Percentiles rank a stretch among this genome's conserved stretches.
Conservation (phyloP, 2,888 invertebrate species). For the Oconnorella tubifera region DNA sequence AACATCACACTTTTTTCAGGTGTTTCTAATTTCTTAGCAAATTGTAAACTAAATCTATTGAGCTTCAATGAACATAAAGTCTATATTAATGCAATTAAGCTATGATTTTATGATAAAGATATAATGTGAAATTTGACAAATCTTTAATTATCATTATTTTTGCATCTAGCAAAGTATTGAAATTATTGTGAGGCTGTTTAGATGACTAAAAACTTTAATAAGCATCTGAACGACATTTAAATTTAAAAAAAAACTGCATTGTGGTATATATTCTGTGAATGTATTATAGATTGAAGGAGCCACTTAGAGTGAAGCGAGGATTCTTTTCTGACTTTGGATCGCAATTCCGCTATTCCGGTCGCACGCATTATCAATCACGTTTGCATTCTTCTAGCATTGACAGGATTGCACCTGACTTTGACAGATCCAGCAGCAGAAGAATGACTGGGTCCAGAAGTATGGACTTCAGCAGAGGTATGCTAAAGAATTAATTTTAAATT, state of each 20-base stretch:
- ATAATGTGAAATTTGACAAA: too few relatives aligned
- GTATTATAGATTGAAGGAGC: slow-evolving; percentile 71
- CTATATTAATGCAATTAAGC: background rate
- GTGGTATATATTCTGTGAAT: background rate
- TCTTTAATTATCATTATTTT: too few relatives aligned
- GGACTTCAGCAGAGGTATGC: slow-evolving; percentile 11
- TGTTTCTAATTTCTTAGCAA: too few relatives aligned
- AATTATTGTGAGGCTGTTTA: too few relatives aligned
- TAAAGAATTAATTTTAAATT: background rate
- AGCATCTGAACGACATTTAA: too few relatives aligned
- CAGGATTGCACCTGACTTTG: slow-evolving; percentile 78
- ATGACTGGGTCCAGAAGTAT: slow-evolving; percentile 26
- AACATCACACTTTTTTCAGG: slow-evolving; percentile 98
- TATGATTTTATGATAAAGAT: background rate
- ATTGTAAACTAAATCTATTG: background rate
- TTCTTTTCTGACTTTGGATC: slow-evolving; percentile 64
- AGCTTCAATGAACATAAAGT: background rate
- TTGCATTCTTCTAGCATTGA: slow-evolving; percentile 77
- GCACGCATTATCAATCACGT: slow-evolving; percentile 89
- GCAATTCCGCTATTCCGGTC: slow-evolving; percentile 90
- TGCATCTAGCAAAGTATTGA: too few relatives aligned
- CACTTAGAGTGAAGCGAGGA: slow-evolving; percentile 70
- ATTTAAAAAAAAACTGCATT: too few relatives aligned
- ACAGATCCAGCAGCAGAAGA: slow-evolving; percentile 54
- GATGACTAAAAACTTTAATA: too few relatives aligned